Evolutionary conservation across 1,140 invertebrate genomes (phyloP), one percentile per base, ranked within the genome.

Genomic region (Harlomillsia oculata): DNA sequence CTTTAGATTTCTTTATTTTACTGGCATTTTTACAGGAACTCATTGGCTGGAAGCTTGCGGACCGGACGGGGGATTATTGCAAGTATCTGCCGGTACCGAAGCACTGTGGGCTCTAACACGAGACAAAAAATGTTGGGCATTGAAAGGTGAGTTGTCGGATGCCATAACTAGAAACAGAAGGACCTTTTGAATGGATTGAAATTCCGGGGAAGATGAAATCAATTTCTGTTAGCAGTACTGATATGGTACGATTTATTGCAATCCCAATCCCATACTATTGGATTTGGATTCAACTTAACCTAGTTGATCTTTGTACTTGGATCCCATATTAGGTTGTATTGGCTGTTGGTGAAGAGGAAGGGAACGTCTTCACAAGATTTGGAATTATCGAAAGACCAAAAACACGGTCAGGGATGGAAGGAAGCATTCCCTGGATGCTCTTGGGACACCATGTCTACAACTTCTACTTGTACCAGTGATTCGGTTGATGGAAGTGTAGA

Each of bases 31-130:
- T n/a, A n/a, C n/a, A 67, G 70, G 70, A 8, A 62, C 54, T 3
- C 56, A 56, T 44, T 95, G 91, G 90, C 68, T 82, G 36, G 81
- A 85, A 76, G 82, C 93, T 1, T 80, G 82, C 57, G 78, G 85
- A 32, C 87, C 87, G 0, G 5, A 39, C 59, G 56, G 59, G 21
- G 63, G 63, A 25, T 37, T 94, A 11, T 70, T 77, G 32, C 84
- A 88, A 71, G 73, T 94, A 5, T 83, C 86, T 53, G 85, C 92
- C 18, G 90, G 91, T 4, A 78, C 76, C n/a, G 81, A 87, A 75
- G 76, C 82, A 3, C 84, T 92, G 6, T 95, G 91, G 91, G 87
- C 83, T 58, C 72, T 92, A 6, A 85, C 84, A 43, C 82, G 85
- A 66, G 84, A 90, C 68, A 80, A 48, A 37, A 59, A 59, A 39